A percentile compares a stretch with the other conserved stretches of the same genome.
phyloP scores from a whole-genome alignment of 2,888 invertebrate genomes.

The Apoda limacodes region DNA sequence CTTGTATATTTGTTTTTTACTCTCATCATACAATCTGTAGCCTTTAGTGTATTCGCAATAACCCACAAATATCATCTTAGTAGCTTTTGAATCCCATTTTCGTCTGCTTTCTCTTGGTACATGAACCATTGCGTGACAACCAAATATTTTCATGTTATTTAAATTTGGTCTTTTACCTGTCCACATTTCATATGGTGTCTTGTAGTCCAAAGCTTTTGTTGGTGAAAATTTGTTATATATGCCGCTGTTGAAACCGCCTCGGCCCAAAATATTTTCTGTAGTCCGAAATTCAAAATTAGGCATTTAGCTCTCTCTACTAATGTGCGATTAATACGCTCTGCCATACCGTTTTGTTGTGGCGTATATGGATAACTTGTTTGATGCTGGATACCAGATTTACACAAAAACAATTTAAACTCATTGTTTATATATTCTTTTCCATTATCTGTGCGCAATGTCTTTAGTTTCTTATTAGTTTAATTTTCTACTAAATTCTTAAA shows the following conservation, averaged over 20 bases:
- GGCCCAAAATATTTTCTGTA: constrained; percentile 8
- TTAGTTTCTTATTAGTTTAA: constrained; percentile 3
- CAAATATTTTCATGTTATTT: constrained; percentile 6
- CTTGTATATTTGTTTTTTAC: constrained; percentile 8
- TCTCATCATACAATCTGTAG: no score
- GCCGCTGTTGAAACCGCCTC: constrained; percentile 5
- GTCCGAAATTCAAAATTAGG: no score
- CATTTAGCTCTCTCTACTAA: no score
- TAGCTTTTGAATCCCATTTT: constrained; percentile 8
- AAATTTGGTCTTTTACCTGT: constrained; percentile 5
- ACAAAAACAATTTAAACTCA: constrained; percentile 7
- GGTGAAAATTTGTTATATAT: constrained; percentile 1
- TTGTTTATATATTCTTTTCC: no score
- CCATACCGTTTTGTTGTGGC: constrained; percentile 26
- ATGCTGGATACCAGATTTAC: constrained; percentile 21
- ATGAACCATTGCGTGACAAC: constrained; percentile 7
- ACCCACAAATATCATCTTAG: no score
- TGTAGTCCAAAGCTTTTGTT: constrained; percentile 1
- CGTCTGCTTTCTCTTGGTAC: constrained; percentile 1
- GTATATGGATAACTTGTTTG: constrained; percentile 22
- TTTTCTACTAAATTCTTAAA: no score
- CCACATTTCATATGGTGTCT: constrained; percentile 9
- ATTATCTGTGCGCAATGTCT: no score
- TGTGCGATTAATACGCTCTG: no score
- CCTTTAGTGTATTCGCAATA: no score